A percentile compares a stretch with the other conserved stretches of the same genome.
These are phyloP conservation scores for Trachymyrmex septentrionalis DNA, from an alignment of 1,140 invertebrate species.

Conservation along the genomic window DNA sequence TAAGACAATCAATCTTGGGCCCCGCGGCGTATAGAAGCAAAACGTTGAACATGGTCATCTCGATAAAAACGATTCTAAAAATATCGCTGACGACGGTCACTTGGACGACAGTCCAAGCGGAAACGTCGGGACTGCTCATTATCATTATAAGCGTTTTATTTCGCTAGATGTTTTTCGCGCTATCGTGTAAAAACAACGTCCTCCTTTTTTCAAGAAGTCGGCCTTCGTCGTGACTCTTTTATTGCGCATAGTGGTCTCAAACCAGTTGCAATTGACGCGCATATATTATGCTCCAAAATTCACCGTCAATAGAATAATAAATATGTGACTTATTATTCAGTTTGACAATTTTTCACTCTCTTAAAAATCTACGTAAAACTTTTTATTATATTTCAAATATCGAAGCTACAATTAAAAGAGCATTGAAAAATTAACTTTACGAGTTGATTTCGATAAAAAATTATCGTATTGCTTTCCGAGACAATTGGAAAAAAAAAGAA, in stretches of 20 bases:
- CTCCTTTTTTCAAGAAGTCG: constrained; percentile 25
- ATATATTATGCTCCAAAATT: not conserved
- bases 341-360: not conserved
- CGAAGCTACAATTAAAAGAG: not conserved
- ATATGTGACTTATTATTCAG: not conserved
- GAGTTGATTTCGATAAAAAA: not conserved
- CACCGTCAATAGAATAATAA: not conserved
- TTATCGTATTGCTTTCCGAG: not conserved
- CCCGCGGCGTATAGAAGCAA: constrained; percentile 11
- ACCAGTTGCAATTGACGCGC: not conserved
- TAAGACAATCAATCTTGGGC: constrained; percentile 35
- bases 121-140: constrained; percentile 46
- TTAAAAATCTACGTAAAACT: not conserved
- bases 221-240: constrained; percentile 23
- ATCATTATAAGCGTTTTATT: constrained; percentile 50
- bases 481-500: no score
- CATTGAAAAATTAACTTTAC: not conserved
- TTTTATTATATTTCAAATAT: not conserved
- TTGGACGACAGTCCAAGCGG: not conserved
- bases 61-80: constrained; percentile 43
- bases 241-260: not conserved
- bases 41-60: constrained; percentile 3
- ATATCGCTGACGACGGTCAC: constrained; percentile 42
- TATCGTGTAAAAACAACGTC: constrained; percentile 46
- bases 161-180: constrained; percentile 44